Percentiles rank a stretch among this genome's conserved stretches.
These are phyloP conservation scores for Lathamus discolor DNA, from an alignment of 2,113 vertebrate genomes.

Conservation along the genomic window DNA sequence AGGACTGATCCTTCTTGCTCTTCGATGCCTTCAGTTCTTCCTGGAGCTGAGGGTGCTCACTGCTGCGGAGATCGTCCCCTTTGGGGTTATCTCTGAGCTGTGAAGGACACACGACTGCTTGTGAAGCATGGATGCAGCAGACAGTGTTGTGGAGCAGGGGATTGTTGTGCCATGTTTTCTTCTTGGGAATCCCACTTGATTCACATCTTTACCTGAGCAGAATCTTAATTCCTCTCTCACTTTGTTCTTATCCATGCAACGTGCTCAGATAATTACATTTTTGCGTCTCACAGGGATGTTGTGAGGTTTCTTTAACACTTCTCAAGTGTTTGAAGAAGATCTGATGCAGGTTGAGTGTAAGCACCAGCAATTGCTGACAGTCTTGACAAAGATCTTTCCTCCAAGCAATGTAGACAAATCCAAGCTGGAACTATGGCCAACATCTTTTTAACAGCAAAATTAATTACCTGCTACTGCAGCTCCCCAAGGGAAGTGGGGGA, in stretches of 20 bases:
- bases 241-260: not conserved
- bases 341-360: slow-evolving; percentile 32
- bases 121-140: not conserved
- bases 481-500: not conserved
- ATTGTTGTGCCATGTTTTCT: not conserved
- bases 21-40: not conserved
- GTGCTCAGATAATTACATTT: slow-evolving; percentile 40
- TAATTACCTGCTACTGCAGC: slow-evolving; percentile 14
- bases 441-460: slow-evolving; percentile 12
- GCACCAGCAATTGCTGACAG: not conserved
- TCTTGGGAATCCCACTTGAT: not conserved
- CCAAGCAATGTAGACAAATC: not conserved
- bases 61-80: not conserved
- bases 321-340: slow-evolving; percentile 54
- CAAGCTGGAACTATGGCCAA: not conserved
- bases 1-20: not conserved
- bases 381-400: not conserved
- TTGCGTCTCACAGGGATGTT: slow-evolving; percentile 25
- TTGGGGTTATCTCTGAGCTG: not conserved
- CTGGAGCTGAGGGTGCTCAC: not conserved
- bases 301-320: slow-evolving; percentile 35
- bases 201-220: not conserved
- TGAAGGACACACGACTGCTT: not conserved
- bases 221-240: slow-evolving; percentile 24
- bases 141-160: not conserved